Evolutionary conservation across 2,113 vertebrate genomes (phyloP).

Genomic region (Fulmarus glacialis): DNA sequence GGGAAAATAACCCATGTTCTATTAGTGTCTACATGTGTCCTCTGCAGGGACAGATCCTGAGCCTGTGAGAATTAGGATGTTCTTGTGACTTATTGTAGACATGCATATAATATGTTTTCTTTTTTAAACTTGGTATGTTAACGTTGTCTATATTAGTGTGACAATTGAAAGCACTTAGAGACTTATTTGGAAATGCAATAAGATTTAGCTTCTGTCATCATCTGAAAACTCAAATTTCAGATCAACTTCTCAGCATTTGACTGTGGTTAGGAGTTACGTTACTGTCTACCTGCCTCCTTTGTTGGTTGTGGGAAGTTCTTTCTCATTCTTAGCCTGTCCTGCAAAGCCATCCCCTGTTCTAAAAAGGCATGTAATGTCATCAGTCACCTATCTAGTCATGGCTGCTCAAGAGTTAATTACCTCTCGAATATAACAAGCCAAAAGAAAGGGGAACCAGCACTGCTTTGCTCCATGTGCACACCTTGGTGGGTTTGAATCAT

Average conservation of each 20-base stretch:
- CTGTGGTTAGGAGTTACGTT: background rate
- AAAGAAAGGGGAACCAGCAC: background rate
- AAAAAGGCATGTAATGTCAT: background rate
- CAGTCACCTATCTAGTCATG: background rate
- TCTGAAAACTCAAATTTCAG: background rate
- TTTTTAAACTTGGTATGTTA: background rate
- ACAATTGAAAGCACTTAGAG: background rate
- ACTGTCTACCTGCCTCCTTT: background rate
- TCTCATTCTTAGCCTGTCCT: background rate
- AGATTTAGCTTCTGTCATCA: background rate
- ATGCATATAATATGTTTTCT: rapidly evolving
- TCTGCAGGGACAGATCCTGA: background rate
- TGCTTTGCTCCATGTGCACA: background rate
- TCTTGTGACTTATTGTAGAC: background rate
- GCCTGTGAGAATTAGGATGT: background rate
- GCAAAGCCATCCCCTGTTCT: background rate
- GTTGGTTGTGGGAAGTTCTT: background rate
- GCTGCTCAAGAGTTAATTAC: background rate
- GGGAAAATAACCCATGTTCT: background rate
- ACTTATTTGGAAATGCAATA: background rate
- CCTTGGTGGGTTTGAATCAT: background rate
- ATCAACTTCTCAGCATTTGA: background rate
- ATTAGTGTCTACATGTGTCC: background rate
- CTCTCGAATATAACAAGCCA: background rate
- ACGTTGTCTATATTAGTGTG: rapidly evolving